phyloP scores from a whole-genome alignment of 2,797 vertebrate species.

The Gallinago stenura region DNA sequence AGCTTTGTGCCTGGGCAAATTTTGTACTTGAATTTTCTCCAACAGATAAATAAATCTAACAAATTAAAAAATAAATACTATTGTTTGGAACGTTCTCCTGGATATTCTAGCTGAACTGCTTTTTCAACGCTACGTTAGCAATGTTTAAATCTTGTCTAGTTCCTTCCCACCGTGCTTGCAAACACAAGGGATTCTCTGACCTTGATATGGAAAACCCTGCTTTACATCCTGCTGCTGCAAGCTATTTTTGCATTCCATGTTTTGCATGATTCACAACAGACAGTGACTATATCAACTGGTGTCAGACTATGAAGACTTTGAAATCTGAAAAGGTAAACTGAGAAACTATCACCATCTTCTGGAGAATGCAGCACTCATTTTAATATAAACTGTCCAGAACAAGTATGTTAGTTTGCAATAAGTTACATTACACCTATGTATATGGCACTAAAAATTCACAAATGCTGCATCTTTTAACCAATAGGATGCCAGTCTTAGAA shows the following conservation, averaged over 20 bases:
- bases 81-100: background rate
- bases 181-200: background rate
- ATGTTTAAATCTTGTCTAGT: background rate
- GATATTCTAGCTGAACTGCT: background rate
- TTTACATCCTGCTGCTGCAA: background rate
- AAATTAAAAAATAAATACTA: accelerated
- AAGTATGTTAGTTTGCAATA: background rate
- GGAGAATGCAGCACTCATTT: background rate
- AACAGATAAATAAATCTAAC: background rate
- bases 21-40: background rate
- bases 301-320: background rate
- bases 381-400: background rate
- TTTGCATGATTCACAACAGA: constrained; percentile 36
- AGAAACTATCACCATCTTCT: background rate
- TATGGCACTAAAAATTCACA: background rate
- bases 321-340: constrained; percentile 13
- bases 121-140: background rate
- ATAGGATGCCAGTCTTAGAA: background rate
- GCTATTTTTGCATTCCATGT: constrained; percentile 11
- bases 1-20: background rate
- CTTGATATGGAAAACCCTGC: background rate
- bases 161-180: background rate
- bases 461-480: background rate
- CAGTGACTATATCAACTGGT: background rate
- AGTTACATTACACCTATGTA: background rate